Evolutionary conservation across 2,888 invertebrate genomes (phyloP), one percentile per base, ranked within the genome.

Genomic region (Andrena fulva): DNA sequence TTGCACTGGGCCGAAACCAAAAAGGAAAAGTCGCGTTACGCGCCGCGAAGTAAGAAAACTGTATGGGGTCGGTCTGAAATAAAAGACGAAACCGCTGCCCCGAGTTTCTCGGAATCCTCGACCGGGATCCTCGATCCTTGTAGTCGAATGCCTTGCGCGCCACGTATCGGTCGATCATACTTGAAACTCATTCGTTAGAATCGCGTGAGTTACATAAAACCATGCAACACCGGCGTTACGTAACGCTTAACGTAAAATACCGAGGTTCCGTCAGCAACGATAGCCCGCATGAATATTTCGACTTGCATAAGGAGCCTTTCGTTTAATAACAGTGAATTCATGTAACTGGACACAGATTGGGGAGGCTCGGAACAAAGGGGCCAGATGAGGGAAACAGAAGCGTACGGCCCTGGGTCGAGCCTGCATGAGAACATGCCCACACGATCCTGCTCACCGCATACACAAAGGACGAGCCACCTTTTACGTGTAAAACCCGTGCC

Each of bases 391-490:
- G 24, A 31, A 27, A 42, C 24, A 54, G 80, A 66, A 10, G 60
- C 29, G 8, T 71, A 75, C 87, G 74, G 64, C 82, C 76, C 86
- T 85, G 84, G 16, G 35, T 60, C 68, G 80, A 62, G 77, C 69
- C 73, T 80, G 87, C 87, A 86, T 82, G 87, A 79, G 82, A 80
- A 82, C 84, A 33, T 85, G 77, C 72, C 83, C 80, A 74, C 64
- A 82, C 75, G 75, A 85, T 80, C 74, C 77, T 74, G 76, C 67
- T 74, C 54, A 8, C 33, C 73, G 74, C 50, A 35, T 50, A 60
- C 76, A 87, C 85, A 87, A 87, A 87, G 85, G 85, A 87, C 72
- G 74, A 70, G 84, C 68, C 67, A 80, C 42, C 64, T 81, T 82
- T 69, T 64, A 50, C 77, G 72, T 63, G 73, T 62, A 59, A 69